Conservation (phyloP, 2,888 invertebrate species). For the Eretmocerus hayati region DNA sequence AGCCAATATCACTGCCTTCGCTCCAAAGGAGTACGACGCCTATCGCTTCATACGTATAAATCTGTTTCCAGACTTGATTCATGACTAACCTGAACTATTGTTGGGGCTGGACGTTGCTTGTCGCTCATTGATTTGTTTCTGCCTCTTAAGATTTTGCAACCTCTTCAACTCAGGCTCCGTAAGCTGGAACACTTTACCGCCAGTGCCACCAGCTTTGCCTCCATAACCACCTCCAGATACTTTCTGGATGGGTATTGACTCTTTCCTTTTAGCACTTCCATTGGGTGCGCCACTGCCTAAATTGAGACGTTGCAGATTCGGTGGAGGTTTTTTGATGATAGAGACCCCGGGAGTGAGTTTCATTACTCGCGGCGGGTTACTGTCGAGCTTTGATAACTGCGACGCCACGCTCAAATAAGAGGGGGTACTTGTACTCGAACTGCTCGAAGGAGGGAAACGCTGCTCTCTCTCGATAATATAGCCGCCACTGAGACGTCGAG, state of each 20-base stretch:
- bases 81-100: constrained; percentile 18
- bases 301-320: constrained; percentile 38
- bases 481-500: constrained; percentile 40
- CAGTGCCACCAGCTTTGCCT: constrained; percentile 43
- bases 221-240: constrained; percentile 49
- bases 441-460: too few relatives aligned
- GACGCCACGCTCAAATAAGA: constrained; percentile 9
- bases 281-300: constrained; percentile 23
- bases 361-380: constrained; percentile 27
- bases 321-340: constrained; percentile 44
- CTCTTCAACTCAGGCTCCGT: constrained; percentile 74
- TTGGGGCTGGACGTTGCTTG: constrained; percentile 11
- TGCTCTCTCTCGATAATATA: constrained; percentile 32
- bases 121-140: constrained; percentile 45
- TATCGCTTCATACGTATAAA: too few relatives aligned
- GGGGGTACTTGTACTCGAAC: background rate
- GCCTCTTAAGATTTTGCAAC: constrained; percentile 48
- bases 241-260: constrained; percentile 56
- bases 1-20: too few relatives aligned
- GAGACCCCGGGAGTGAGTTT: constrained; percentile 42
- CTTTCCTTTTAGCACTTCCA: constrained; percentile 33
- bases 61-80: too few relatives aligned
- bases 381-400: constrained; percentile 14
- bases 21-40: too few relatives aligned
- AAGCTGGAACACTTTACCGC: constrained; percentile 73